These are phyloP conservation scores for Drosophila sechellia DNA, from an alignment of 1,140 invertebrate genomes.

Conservation along the genomic window DNA sequence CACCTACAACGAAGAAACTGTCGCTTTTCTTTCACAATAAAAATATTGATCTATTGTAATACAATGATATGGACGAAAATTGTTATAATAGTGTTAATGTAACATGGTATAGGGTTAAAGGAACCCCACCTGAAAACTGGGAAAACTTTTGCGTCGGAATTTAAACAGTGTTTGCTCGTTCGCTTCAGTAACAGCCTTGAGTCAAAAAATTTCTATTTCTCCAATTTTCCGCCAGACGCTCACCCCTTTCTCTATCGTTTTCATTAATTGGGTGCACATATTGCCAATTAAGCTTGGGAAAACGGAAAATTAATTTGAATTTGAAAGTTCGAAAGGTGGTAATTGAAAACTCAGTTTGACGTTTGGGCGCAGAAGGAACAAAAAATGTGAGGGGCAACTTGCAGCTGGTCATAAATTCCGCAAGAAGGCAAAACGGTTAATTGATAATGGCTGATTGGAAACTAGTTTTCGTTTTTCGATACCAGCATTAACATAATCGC, in stretches of 20 bases:
- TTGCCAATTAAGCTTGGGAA: conserved; percentile 75
- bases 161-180: conserved; percentile 38
- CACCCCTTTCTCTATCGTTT: conserved; percentile 24
- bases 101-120: conserved; percentile 12
- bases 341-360: conserved; percentile 66
- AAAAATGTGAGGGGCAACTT: not conserved
- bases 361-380: conserved; percentile 8
- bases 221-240: conserved; percentile 35
- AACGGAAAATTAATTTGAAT: conserved; percentile 80
- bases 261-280: conserved; percentile 76
- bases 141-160: conserved; percentile 61
- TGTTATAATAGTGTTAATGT: too few relatives aligned
- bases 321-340: conserved; percentile 62
- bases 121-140: not conserved
- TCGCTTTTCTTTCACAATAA: not conserved
- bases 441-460: conserved; percentile 78
- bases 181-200: conserved; percentile 37
- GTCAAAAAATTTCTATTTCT: conserved; percentile 23
- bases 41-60: not conserved
- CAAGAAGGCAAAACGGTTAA: conserved; percentile 63
- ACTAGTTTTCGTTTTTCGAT: conserved; percentile 60
- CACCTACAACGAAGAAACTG: not conserved
- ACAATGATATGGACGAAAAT: too few relatives aligned
- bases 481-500: conserved; percentile 74
- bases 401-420: conserved; percentile 56